Evolutionary conservation across 1,140 invertebrate species (phyloP).

Genomic region (Micrasema minimum): DNA sequence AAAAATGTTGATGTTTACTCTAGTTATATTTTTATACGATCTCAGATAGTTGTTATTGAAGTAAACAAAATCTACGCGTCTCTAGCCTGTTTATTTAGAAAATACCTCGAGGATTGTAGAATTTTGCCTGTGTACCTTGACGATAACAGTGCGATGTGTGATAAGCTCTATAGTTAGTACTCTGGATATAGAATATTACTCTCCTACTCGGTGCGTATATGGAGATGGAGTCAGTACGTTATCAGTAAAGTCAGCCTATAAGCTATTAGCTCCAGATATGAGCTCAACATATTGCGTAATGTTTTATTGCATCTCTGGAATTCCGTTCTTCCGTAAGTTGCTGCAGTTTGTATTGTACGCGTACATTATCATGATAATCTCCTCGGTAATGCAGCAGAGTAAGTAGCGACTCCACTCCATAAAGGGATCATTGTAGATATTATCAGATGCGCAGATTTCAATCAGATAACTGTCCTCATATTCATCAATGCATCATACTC

Average conservation of each 20-base stretch:
- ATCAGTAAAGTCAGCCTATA: constrained; percentile 5
- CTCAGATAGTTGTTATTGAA: too few species aligned
- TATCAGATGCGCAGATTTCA: neutral
- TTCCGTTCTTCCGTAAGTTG: neutral
- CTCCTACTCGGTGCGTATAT: too few species aligned
- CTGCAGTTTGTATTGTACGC: neutral
- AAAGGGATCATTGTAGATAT: neutral
- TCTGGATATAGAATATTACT: too few species aligned
- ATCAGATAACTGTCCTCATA: neutral
- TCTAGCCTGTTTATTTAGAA: constrained; percentile 4
- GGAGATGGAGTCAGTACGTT: neutral
- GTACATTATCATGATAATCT: too few species aligned
- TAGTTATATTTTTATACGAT: too few species aligned
- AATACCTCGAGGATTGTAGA: constrained; percentile 21
- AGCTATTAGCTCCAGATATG: constrained; percentile 7
- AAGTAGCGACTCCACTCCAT: neutral
- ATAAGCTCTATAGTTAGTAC: too few species aligned
- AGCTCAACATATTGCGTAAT: constrained; percentile 27
- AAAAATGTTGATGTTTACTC: too few species aligned
- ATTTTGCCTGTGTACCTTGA: constrained; percentile 16
- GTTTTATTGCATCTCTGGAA: constrained; percentile 18
- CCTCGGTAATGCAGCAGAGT: too few species aligned
- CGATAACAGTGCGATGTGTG: neutral
- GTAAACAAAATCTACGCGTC: neutral
- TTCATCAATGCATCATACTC: neutral